Base-by-base conservation (phyloP, 2,113 vertebrate species). In the Scophthalmus maximus region DNA sequence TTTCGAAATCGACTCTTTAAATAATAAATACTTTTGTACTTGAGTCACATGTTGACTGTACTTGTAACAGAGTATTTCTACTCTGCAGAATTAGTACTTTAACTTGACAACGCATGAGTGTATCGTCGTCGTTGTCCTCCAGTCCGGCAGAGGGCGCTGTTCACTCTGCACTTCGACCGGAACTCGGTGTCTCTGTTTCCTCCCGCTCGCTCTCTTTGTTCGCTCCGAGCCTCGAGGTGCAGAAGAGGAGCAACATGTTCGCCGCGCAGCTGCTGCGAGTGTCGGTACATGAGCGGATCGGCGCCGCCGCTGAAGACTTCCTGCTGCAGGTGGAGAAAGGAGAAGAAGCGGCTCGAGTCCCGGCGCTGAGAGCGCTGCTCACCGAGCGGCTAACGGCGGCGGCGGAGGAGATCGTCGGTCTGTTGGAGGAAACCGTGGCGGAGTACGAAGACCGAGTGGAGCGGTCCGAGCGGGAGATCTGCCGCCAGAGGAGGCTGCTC, bases 351-450 rank as follows among this genome's bases (percentile, higher is more conserved):
- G 66, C 61, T 0, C 32, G 12, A 8, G 3, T 60, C 27, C 56
- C 63, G 11, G 5, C 51, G 30, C 6, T 86, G 50, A 77, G 81
- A 50, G 62, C 72, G 52, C 61, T 86, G 71, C 78, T 88, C 52
- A 82, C 68, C 72, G 83, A 82, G 66, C 72, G 87, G 53, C 76
- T 88, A 1, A 14, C 76, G 27, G 84, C 56, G 69, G 83, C 81
- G 2, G 83, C 68, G 0, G 86, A 74, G 76, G 78, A 86, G 63
- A 78, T 88, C 22, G 49, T 82, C 44, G 68, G 5, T 20, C 67
- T 86, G 73, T 17, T 88, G 0, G 71, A 82, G 66, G 63, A 69
- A 36, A 75, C 79, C 40, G 73, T 79, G 73, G 53, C 52, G 62
- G 17, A 64, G 62, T 64, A 68, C 38, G 73, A 82, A 9, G 53